Base-by-base conservation (phyloP, 1,140 invertebrate genomes). In the Hydropsyche tenuis region DNA sequence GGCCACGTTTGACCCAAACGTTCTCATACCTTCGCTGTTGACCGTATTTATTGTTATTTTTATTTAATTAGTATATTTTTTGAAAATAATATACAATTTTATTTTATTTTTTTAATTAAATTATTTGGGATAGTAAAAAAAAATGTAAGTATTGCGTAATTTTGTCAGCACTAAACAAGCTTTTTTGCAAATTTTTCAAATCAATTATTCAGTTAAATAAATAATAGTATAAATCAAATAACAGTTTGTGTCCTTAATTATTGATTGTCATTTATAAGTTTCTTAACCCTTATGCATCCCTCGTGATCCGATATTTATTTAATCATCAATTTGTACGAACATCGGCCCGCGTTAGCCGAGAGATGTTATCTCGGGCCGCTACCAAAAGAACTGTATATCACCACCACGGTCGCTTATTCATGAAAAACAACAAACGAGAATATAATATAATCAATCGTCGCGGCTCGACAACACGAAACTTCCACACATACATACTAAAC, bases 271-370 rank as follows among this genome's bases (percentile, higher is more conserved):
- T 60, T 60, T 27, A 12, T 60, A 25, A 53, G 48, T 53, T 53
- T 20, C 48, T 20, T 53, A 53, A 53, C 48, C 48, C 48, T 20
- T 53, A n/a, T 11, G 4, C 27, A 23, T 14, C 64, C 30, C 23
- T 53, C 48, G 14, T 16, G 48, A 20, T 25, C 23, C 56, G 56
- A 22, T 56, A 66, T 73, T 66, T 66, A 73, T 73, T 69, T 46
- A 46, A 74, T 74, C 65, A 65, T 69, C 73, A 70, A 74, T 74
- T 74, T 74, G 68, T 69, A 69, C 16, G 64, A 69, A 53, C 43
- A 69, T 69, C 60, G 42, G 30, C 48, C 22, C 30, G 66, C 53
- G 53, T 27, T 64, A 42, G 63, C 30, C 27, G 63, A 23, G 14
- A 65, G 63, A 60, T 60, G 18, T 60, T 60, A 60, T 60, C 56